Base-by-base conservation (phyloP, 2,888 invertebrate species). In the Galeopsomyia nigrocyanea region DNA sequence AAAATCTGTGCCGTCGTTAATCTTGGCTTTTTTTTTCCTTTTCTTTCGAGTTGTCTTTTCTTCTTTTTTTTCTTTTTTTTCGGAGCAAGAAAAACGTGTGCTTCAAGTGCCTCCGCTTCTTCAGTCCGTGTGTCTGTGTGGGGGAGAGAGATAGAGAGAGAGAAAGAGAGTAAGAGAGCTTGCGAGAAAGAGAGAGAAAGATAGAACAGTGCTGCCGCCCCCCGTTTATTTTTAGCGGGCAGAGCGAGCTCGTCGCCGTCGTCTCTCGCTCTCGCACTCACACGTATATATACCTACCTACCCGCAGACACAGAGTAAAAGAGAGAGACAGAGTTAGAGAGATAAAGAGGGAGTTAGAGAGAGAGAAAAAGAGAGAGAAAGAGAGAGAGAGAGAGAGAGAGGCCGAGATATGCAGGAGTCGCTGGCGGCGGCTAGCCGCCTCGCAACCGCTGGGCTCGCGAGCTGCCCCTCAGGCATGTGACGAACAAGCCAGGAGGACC, bases 161-260 rank as follows among this genome's bases (percentile, higher is more conserved):
- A 17, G 46, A 58, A 57, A 58, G 68, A 61, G 68, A 61, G 56
- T 49, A 26, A 19, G 39, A 13, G 39, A 16, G 22, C 26, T n/a
- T 22, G 58, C 19, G 21, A 58, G 58, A n/a, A 16, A 58, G 26
- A 58, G 31, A 58, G 58, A 58, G 26, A 58, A 16, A 58, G n/a
- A 22, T 6, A 17, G 56, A 68, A 46, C 17, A 55, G 51, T 13
- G 49, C 50, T 14, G 46, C 46, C 13, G 47, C 46, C 17, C 46
- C 26, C 53, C n/a, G 22, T 71, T 71, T 74, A 74, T 74, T 74
- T 74, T 71, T 74, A 74, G 74, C 66, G 70, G 66, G 47, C 61
- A 61, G 19, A 49, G 49, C 67, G 56, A 31, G 68, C 68, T 65
- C 22, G 55, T 51, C 21, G 63, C 61, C 13, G 19, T 53, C 16